phyloP scores from a whole-genome alignment of 2,113 vertebrate genomes.

The Scopus umbretta region DNA sequence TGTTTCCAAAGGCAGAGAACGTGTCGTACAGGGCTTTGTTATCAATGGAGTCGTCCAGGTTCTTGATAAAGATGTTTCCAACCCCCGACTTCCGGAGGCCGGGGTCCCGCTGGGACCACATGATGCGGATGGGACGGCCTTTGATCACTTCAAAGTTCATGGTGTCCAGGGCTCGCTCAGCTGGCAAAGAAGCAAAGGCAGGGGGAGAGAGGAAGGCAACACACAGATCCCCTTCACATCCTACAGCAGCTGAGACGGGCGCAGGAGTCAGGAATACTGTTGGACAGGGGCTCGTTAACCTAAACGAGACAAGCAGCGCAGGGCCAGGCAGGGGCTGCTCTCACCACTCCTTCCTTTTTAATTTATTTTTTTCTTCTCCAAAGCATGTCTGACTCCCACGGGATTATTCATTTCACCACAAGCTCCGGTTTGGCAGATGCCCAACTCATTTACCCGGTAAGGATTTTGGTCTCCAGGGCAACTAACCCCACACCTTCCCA shows the following conservation, averaged over 20 bases:
- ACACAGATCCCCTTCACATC: background rate
- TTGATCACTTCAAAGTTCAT: slow-evolving; percentile 99
- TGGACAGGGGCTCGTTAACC: background rate
- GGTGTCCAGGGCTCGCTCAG: slow-evolving; percentile 94
- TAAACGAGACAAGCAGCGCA: background rate
- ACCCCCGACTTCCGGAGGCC: slow-evolving; percentile 93
- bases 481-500: background rate
- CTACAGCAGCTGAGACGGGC: background rate
- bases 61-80: slow-evolving; percentile 98
- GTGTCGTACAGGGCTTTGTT: slow-evolving; percentile 98
- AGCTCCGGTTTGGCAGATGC: background rate
- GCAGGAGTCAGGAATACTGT: background rate
- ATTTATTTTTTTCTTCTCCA: background rate
- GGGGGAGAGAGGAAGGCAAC: background rate
- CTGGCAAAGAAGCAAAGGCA: slow-evolving; percentile 54
- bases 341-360: background rate
- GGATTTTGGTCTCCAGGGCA: background rate
- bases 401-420: background rate
- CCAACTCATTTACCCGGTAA: background rate
- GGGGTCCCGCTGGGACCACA: slow-evolving; percentile 98
- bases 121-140: slow-evolving; percentile 93
- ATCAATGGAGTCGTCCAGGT: slow-evolving; percentile 96
- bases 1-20: slow-evolving; percentile 95
- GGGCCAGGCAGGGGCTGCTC: background rate
- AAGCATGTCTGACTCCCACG: background rate